Evolutionary conservation across 2,888 invertebrate genomes (phyloP).

Genomic region (Thalpophila matura): DNA sequence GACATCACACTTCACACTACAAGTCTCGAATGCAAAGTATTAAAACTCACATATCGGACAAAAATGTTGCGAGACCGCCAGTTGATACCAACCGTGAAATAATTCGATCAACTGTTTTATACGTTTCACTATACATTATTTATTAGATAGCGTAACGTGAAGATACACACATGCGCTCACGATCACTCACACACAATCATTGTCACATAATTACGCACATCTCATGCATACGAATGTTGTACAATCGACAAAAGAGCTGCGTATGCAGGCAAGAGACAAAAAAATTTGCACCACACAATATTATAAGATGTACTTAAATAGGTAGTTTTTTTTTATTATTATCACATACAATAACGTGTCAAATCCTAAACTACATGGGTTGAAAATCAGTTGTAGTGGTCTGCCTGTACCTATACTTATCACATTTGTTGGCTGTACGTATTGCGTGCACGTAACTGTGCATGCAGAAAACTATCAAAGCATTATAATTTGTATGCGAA

Average conservation of each 20-base stretch:
- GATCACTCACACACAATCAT: neutral
- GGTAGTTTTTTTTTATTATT: no score
- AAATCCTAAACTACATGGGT: no score
- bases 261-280: neutral
- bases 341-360: neutral
- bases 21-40: slow-evolving; percentile 29
- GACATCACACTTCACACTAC: slow-evolving; percentile 26
- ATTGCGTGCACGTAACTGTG: slow-evolving; percentile 8
- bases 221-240: neutral
- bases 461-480: slow-evolving; percentile 20
- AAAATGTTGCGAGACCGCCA: slow-evolving; percentile 43
- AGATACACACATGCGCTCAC: slow-evolving; percentile 5
- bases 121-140: slow-evolving; percentile 61
- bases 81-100: slow-evolving; percentile 57
- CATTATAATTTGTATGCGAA: slow-evolving; percentile 46
- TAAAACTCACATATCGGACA: slow-evolving; percentile 14
- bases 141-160: slow-evolving; percentile 47
- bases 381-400: neutral
- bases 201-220: slow-evolving; percentile 5
- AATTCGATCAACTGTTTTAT: slow-evolving; percentile 36
- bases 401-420: neutral
- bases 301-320: no score
- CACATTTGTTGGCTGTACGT: slow-evolving; percentile 8
- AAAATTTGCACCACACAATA: neutral
- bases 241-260: neutral